phyloP scores from a whole-genome alignment of 1,140 invertebrate species.

The Eupristina koningsbergeri region DNA sequence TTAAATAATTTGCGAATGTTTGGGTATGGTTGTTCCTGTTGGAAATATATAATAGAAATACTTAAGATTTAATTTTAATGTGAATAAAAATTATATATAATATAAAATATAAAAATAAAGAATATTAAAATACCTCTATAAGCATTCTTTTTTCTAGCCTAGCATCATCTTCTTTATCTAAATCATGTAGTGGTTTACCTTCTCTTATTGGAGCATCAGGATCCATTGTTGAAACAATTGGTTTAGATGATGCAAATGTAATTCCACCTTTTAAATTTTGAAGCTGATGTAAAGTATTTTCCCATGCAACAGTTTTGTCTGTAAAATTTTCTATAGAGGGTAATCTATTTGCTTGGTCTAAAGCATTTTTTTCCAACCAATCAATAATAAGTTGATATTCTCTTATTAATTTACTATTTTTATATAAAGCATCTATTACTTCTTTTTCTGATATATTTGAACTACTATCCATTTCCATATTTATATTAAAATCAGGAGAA shows the following conservation, averaged over 20 bases:
- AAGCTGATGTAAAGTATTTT: constrained; percentile 90
- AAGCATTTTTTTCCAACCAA: constrained; percentile 90
- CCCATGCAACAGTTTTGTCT: constrained; percentile 87
- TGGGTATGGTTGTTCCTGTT: too few relatives aligned
- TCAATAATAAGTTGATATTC: constrained; percentile 91
- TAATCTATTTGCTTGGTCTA: constrained; percentile 79
- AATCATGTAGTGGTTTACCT: constrained; percentile 85
- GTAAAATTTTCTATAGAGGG: constrained; percentile 81
- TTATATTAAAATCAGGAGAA: constrained; percentile 62
- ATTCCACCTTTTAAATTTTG: constrained; percentile 75
- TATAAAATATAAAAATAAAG: constrained; percentile 32
- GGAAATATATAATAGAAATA: too few relatives aligned
- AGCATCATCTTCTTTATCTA: constrained; percentile 91
- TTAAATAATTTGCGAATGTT: too few relatives aligned
- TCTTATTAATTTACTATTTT: constrained; percentile 79
- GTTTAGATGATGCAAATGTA: constrained; percentile 74
- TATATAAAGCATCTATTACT: constrained; percentile 77
- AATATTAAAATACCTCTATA: constrained; percentile 61
- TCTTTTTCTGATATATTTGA: constrained; percentile 76
- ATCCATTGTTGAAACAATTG: constrained; percentile 85
- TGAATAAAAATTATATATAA: too few relatives aligned
- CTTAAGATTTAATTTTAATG: too few relatives aligned
- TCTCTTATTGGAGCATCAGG: constrained; percentile 93
- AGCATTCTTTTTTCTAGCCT: constrained; percentile 78
- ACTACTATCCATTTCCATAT: constrained; percentile 71